Percentiles rank a stretch among this genome's conserved stretches.
These are phyloP conservation scores for Drosophila imparisetae DNA, from an alignment of 2,888 invertebrate species.

Conservation along the genomic window DNA sequence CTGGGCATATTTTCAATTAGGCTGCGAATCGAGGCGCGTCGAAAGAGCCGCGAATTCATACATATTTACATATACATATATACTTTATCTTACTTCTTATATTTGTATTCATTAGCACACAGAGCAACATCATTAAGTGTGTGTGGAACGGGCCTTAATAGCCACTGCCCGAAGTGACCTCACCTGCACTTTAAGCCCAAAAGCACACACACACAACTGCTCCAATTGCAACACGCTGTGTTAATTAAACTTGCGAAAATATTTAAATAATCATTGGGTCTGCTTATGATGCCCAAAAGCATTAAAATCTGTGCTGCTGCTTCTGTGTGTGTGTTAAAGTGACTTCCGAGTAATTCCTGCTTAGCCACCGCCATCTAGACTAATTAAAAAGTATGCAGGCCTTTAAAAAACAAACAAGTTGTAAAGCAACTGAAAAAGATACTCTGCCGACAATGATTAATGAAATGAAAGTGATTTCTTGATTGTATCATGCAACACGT, in stretches of 20 bases:
- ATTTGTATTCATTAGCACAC: constrained; percentile 72
- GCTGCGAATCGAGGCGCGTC: constrained; percentile 34
- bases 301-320: constrained; percentile 16
- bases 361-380: constrained; percentile 23
- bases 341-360: background rate
- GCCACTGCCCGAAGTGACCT: constrained; percentile 69
- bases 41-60: constrained; percentile 10
- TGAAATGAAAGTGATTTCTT: background rate
- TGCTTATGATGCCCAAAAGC: constrained; percentile 20
- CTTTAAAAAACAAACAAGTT: constrained; percentile 13
- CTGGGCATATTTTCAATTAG: constrained; percentile 68
- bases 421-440: background rate
- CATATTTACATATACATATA: constrained; percentile 7
- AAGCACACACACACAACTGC: background rate
- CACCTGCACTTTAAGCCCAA: constrained; percentile 55
- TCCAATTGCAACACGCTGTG: constrained; percentile 32
- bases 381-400: constrained; percentile 65
- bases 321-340: background rate
- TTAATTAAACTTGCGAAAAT: constrained; percentile 71
- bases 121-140: constrained; percentile 15
- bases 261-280: constrained; percentile 41
- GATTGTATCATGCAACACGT: background rate
- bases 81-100: constrained; percentile 25
- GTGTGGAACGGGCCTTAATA: constrained; percentile 27
- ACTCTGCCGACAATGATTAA: background rate